Percentiles rank a stretch among this genome's conserved stretches.
Conservation (phyloP, 1,140 invertebrate species). For the Nymphalis io region DNA sequence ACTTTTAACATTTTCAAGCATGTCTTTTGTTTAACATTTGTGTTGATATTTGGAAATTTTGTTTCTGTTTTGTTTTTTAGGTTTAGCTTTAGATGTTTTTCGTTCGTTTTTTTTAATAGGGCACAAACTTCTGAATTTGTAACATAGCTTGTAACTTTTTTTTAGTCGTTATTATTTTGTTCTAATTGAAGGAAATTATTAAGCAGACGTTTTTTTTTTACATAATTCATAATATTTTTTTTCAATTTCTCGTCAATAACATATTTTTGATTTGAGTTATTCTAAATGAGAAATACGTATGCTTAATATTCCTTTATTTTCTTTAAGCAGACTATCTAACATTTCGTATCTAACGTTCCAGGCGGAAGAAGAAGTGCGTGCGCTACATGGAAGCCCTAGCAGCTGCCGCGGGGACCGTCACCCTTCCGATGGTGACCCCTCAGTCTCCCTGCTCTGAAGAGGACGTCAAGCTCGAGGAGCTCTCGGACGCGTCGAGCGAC, state of each 20-base stretch:
- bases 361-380: slow-evolving; percentile 99
- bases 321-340: neutral
- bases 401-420: slow-evolving; percentile 84
- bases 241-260: neutral
- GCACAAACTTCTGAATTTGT: slow-evolving; percentile 5
- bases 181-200: neutral
- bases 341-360: slow-evolving; percentile 78
- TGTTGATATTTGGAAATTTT: slow-evolving; percentile 9
- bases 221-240: neutral
- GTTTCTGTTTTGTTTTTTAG: slow-evolving; percentile 17
- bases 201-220: neutral
- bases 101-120: slow-evolving; percentile 19
- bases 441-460: slow-evolving; percentile 82
- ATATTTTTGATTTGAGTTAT: neutral
- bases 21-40: slow-evolving; percentile 32
- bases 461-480: slow-evolving; percentile 86
- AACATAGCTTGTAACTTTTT: slow-evolving; percentile 11
- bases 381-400: slow-evolving; percentile 92
- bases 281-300: neutral
- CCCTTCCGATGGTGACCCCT: slow-evolving; percentile 63
- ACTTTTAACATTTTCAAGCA: slow-evolving; percentile 31
- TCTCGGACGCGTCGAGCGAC: slow-evolving; percentile 88
- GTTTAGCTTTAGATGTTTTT: slow-evolving; percentile 28
- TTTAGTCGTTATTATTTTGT: neutral
- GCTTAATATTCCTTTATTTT: neutral